phyloP scores from a whole-genome alignment of 1,140 invertebrate species.

The Stenopsyche tienmushanensis region DNA sequence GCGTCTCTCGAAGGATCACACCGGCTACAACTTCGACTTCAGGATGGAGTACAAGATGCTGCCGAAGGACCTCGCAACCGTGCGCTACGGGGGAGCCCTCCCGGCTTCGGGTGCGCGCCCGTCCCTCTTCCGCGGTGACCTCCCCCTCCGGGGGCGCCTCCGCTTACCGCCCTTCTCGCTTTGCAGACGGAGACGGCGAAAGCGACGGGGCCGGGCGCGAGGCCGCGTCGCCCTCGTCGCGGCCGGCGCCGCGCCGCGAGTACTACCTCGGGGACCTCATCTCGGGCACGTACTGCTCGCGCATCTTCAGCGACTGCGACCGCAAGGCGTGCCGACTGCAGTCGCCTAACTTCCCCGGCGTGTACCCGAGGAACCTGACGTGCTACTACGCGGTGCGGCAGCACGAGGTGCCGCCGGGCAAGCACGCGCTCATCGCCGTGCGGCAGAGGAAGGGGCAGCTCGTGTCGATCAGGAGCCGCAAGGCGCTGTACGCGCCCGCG shows the following conservation, averaged over 20 bases:
- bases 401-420: conserved; percentile 77
- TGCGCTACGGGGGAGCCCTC: conserved; percentile 70
- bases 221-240: no score
- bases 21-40: conserved; percentile 83
- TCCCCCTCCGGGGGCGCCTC: no score
- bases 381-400: conserved; percentile 84
- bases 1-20: conserved; percentile 74
- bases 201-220: no score
- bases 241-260: no score
- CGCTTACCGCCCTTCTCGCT: no score
- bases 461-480: conserved; percentile 74
- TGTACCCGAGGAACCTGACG: conserved; percentile 86
- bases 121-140: no score
- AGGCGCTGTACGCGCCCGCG: conserved; percentile 56
- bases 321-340: conserved; percentile 82
- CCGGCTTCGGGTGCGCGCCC: conserved; percentile 53
- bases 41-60: conserved; percentile 81
- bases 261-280: conserved; percentile 82
- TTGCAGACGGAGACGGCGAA: no score
- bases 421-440: conserved; percentile 81
- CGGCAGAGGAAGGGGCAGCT: conserved; percentile 80
- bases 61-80: conserved; percentile 72
- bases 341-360: conserved; percentile 88
- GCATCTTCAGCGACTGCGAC: conserved; percentile 87
- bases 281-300: conserved; percentile 83